phyloP scores from a whole-genome alignment of 2,888 invertebrate genomes.

The Agrotis segetum region DNA sequence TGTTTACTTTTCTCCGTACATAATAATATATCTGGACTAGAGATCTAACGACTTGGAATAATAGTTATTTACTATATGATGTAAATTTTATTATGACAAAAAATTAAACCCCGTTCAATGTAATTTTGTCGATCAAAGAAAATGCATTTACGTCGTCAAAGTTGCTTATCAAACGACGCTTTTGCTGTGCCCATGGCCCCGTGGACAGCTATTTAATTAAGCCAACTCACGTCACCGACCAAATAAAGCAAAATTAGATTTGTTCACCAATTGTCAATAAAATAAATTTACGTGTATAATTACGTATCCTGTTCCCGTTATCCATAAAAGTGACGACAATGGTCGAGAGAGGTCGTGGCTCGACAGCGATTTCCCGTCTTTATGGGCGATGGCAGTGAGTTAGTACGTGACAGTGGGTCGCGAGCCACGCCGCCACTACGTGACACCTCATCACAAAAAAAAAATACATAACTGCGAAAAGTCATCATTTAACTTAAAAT shows the following conservation, averaged over 20 bases:
- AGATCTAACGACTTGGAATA: too few species aligned
- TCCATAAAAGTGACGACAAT: constrained; percentile 74
- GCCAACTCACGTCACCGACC: constrained; percentile 55
- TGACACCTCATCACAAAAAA: constrained; percentile 61
- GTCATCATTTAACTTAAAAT: constrained; percentile 39
- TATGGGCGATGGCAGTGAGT: constrained; percentile 68
- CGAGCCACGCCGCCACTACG: constrained; percentile 61
- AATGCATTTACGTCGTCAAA: too few species aligned
- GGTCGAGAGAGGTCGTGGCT: constrained; percentile 68
- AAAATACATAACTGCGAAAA: constrained; percentile 49
- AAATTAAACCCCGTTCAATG: too few species aligned
- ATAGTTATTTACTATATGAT: too few species aligned
- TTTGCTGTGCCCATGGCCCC: not conserved
- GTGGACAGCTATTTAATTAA: constrained; percentile 50
- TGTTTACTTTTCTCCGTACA: too few species aligned
- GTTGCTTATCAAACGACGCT: too few species aligned
- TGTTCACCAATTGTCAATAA: constrained; percentile 66
- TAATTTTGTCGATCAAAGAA: too few species aligned
- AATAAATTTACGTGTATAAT: constrained; percentile 73
- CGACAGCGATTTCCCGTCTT: constrained; percentile 73
- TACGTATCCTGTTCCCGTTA: constrained; percentile 75
- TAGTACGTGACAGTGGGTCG: constrained; percentile 70
- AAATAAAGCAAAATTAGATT: constrained; percentile 68
- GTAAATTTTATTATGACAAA: too few species aligned
- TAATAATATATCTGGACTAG: too few species aligned